Percentiles rank a stretch among this genome's conserved stretches.
These are phyloP conservation scores for Sphecodes monilicornis DNA, from an alignment of 2,888 invertebrate species.

Conservation along the genomic window DNA sequence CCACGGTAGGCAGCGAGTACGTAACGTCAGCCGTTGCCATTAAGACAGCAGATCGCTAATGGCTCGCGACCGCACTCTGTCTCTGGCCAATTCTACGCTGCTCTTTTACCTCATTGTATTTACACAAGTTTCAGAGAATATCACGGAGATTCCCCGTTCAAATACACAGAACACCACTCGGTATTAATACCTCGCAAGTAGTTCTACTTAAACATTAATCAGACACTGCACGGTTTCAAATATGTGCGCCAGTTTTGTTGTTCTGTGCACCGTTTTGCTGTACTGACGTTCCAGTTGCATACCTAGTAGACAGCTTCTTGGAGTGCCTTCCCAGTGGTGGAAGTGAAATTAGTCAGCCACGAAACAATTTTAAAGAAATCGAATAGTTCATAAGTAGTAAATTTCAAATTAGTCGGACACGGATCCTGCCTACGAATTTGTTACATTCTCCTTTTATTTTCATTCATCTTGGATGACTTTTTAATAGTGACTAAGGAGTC, in stretches of 20 bases:
- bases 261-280: no score
- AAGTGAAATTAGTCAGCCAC: background rate
- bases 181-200: background rate
- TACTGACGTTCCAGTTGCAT: no score
- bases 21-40: slow-evolving; percentile 22
- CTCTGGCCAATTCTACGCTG: background rate
- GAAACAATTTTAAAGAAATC: no score
- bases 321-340: background rate
- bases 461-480: no score
- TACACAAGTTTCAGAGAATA: background rate
- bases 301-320: no score
- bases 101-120: background rate
- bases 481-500: no score
- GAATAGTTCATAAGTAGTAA: no score
- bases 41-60: slow-evolving; percentile 26
- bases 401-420: no score
- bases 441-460: no score
- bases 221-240: background rate
- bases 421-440: no score
- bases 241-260: no score
- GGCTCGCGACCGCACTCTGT: slow-evolving; percentile 12
- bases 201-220: background rate
- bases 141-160: background rate
- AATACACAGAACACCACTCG: background rate
- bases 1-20: slow-evolving; percentile 5